Conservation (phyloP, 2,113 vertebrate species). For the Penelope pileata region DNA sequence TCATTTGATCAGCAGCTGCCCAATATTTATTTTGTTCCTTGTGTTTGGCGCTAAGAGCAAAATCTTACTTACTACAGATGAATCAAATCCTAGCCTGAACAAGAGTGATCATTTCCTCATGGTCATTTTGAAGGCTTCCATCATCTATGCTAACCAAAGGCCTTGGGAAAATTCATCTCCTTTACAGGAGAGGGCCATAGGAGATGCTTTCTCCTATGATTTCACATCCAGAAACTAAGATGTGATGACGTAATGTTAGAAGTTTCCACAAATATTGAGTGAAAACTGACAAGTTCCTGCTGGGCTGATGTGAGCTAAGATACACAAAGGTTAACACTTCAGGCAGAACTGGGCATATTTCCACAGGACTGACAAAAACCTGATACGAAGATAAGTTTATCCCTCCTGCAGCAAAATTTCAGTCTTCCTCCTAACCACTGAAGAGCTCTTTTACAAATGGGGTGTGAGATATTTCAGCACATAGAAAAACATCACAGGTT, state of each 20-base stretch:
- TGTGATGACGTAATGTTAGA: fast-evolving
- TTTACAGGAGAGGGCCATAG: not conserved
- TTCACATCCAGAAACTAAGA: not conserved
- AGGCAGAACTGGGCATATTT: not conserved
- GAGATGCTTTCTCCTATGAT: not conserved
- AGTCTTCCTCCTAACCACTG: not conserved
- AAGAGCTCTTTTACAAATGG: not conserved
- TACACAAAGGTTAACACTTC: not conserved
- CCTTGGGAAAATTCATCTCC: not conserved
- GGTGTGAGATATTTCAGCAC: not conserved
- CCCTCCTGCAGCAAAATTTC: not conserved
- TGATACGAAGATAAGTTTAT: not conserved
- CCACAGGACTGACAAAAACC: not conserved
- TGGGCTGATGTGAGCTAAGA: not conserved
- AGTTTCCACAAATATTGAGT: not conserved
- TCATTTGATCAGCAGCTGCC: not conserved
- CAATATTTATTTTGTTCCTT: not conserved
- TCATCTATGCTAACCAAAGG: not conserved
- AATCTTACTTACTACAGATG: not conserved
- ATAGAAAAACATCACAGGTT: not conserved
- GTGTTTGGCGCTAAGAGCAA: not conserved
- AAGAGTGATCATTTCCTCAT: not conserved
- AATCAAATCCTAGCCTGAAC: not conserved
- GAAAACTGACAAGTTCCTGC: not conserved
- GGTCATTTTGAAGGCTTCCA: not conserved